Base-by-base conservation (phyloP, 2,888 invertebrate species). In the Stenichneumon culpator region DNA sequence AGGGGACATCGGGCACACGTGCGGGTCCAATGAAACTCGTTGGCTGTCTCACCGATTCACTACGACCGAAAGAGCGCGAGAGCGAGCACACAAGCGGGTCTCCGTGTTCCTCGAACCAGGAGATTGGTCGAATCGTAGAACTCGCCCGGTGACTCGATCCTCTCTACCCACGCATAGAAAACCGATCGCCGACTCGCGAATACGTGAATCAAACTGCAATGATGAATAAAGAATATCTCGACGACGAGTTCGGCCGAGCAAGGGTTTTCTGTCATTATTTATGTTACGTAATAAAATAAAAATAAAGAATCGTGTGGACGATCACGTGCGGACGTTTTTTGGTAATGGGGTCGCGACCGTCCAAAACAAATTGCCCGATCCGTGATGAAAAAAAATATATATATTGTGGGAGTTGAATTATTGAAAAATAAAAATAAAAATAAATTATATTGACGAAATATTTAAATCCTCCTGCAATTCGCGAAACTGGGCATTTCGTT, bases 141-240 rank as follows among this genome's bases (percentile, higher is more conserved):
- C 60, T 16, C 60, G 9, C 60, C 28, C 32, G 60, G 16, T n/a
- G 60, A 63, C 60, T 63, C 25, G 28, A 28, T 16, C 14, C 32
- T 63, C 7, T 63, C 60, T 63, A 63, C 60, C 60, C 60, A 63
- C 60, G 60, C 60, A 4, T 16, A 63, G 60, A 16, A n/a, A 28
- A 32, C 9, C 60, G 60, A 63, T 63, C 60, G 60, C 14, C 60
- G 16, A 63, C n/a, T 14, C 16, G 16, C n/a, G 14, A 32, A 63
- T 32, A 6, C 16, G 32, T 4, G 16, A 68, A 77, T 85, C 82
- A 83, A 85, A 77, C 79, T 44, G 44, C 77, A 82, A 72, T 32
- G 77, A 78, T 7, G 1, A 32, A 16, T 16, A 44, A 44, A 39
- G 39, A 63, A 63, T 63, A 63, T 60, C 16, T 32, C 7, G 1